A percentile compares a stretch with the other conserved stretches of the same genome.
Evolutionary conservation across 2,797 vertebrate species (phyloP).

Genomic region (Erethizon dorsatum): DNA sequence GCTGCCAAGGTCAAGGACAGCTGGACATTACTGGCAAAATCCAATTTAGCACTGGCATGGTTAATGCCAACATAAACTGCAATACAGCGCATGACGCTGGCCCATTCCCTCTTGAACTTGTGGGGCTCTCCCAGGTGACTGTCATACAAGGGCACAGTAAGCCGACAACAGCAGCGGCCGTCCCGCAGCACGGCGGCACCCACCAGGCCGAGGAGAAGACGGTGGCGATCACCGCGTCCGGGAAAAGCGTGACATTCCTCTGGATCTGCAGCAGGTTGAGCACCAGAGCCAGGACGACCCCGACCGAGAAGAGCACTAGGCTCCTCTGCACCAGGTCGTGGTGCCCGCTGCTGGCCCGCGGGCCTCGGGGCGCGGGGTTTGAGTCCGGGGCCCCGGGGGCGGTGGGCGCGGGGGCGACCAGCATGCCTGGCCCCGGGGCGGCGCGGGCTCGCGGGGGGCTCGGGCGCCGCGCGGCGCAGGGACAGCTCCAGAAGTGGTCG

Average conservation of each 20-base stretch:
- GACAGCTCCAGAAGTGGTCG: conserved; percentile 94
- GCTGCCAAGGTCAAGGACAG: conserved; percentile 97
- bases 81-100: conserved; percentile 99
- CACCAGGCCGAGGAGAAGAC: conserved; percentile 98
- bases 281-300: conserved; percentile 96
- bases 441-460: conserved; percentile 75
- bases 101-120: conserved; percentile 99
- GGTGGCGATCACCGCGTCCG: conserved; percentile 96
- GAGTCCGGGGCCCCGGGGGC: background rate
- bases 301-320: conserved; percentile 96
- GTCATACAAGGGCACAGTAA: conserved; percentile 98
- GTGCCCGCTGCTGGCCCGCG: conserved; percentile 88
- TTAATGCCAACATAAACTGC: conserved; percentile 99
- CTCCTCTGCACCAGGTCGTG: conserved; percentile 95
- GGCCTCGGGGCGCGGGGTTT: background rate
- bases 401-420: conserved; percentile 79
- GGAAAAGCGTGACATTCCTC: conserved; percentile 96
- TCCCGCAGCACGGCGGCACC: conserved; percentile 98
- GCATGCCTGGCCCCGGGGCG: conserved; percentile 92
- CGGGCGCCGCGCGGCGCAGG: conserved; percentile 87
- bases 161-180: conserved; percentile 97
- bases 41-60: conserved; percentile 98
- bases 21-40: conserved; percentile 98
- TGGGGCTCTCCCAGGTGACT: conserved; percentile 98
- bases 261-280: conserved; percentile 98